Evolutionary conservation across 1,140 invertebrate species (phyloP).

Genomic region (Drosophila ogumai): DNA sequence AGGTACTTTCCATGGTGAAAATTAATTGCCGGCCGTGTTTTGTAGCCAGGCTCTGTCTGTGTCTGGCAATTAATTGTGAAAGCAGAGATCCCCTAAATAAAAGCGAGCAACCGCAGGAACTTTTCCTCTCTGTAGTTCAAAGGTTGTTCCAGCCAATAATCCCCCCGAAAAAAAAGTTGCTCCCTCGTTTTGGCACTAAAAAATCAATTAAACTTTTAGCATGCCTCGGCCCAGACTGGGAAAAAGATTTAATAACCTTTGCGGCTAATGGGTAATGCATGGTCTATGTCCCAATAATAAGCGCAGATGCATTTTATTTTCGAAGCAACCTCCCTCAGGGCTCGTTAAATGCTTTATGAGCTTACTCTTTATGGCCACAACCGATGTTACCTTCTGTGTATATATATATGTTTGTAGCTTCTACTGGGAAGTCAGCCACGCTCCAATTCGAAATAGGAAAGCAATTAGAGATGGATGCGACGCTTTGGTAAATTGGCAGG

Average conservation of each 20-base stretch:
- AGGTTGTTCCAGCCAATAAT: slow-evolving; percentile 1
- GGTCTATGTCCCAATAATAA: slow-evolving; percentile 41
- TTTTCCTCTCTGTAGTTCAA: slow-evolving; percentile 2
- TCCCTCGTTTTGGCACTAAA: slow-evolving; percentile 10
- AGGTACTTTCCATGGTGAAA: slow-evolving; percentile 81
- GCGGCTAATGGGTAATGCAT: slow-evolving; percentile 19
- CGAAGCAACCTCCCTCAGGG: slow-evolving; percentile 10
- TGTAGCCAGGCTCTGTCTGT: slow-evolving; percentile 36
- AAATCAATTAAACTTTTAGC: slow-evolving; percentile 41
- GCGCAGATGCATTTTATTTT: slow-evolving; percentile 41
- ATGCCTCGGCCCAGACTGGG: background rate
- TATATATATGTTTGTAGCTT: background rate
- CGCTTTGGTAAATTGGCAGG: slow-evolving; percentile 16
- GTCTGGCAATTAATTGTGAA: slow-evolving; percentile 73
- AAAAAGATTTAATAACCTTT: slow-evolving; percentile 35
- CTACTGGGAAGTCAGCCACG: slow-evolving; percentile 13
- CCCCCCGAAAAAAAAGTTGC: slow-evolving; percentile 14
- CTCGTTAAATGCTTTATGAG: slow-evolving; percentile 61
- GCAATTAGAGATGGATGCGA: slow-evolving; percentile 48
- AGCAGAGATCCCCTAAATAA: slow-evolving; percentile 52
- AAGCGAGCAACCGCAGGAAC: slow-evolving; percentile 3
- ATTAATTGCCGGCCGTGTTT: slow-evolving; percentile 74
- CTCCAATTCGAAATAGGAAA: slow-evolving; percentile 40
- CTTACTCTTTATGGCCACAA: slow-evolving; percentile 38
- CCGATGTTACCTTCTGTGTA: slow-evolving; percentile 8